Evolutionary conservation across 2,888 invertebrate species (phyloP).

Genomic region (Nasonovia ribisnigri): DNA sequence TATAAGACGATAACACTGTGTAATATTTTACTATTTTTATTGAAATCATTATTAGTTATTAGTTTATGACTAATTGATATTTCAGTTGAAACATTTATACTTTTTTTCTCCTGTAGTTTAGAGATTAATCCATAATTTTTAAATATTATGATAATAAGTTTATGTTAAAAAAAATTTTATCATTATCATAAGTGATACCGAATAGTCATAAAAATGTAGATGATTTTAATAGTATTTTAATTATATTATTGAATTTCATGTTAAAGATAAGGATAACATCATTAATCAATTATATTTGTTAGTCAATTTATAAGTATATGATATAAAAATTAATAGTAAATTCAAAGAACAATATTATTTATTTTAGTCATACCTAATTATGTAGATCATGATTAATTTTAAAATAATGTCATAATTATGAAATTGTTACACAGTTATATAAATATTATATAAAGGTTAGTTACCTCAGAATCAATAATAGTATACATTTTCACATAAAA

Average conservation of each 20-base stretch:
- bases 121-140: background rate
- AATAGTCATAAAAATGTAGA: conserved; percentile 16
- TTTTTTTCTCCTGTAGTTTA: background rate
- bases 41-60: background rate
- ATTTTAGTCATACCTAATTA: background rate
- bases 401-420: background rate
- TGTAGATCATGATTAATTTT: background rate
- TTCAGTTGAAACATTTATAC: background rate
- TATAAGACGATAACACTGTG: background rate
- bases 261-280: conserved; percentile 39
- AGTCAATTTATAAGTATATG: conserved; percentile 21
- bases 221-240: conserved; percentile 34
- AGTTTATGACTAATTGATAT: background rate
- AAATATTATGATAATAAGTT: conserved; percentile 11
- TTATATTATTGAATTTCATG: conserved; percentile 9
- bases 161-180: conserved; percentile 7
- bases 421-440: conserved; percentile 1
- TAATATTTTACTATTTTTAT: conserved; percentile 17
- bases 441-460: background rate
- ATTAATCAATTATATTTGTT: background rate
- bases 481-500: background rate
- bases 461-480: background rate
- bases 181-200: background rate
- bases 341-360: conserved; percentile 9
- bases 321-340: conserved; percentile 14